phyloP scores from a whole-genome alignment of 1,140 invertebrate genomes.

The Sinonovacula constricta region DNA sequence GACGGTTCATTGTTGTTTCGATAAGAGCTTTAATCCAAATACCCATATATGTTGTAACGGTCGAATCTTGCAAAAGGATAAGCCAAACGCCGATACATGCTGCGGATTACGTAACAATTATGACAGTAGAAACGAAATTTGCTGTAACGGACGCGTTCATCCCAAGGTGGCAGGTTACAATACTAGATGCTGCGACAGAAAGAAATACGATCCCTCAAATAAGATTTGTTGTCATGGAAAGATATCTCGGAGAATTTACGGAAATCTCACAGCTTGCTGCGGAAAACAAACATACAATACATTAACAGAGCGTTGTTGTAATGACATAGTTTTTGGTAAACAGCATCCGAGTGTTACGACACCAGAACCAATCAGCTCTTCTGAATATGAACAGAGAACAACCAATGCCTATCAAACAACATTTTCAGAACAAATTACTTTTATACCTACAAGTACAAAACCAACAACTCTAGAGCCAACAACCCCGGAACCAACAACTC shows the following conservation, averaged over 20 bases:
- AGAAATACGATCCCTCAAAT: conserved; percentile 10
- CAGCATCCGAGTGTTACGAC: no score
- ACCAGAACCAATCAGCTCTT: no score
- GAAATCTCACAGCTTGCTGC: conserved; percentile 7
- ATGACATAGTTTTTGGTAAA: no score
- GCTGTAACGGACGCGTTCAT: conserved; percentile 6
- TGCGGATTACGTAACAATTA: neutral
- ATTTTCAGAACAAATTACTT: no score
- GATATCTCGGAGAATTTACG: neutral
- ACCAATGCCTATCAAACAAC: no score
- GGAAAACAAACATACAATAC: conserved; percentile 9
- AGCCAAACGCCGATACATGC: neutral
- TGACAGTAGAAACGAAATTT: conserved; percentile 16
- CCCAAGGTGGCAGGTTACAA: neutral
- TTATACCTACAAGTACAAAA: no score
- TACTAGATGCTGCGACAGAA: conserved; percentile 10
- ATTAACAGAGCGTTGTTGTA: neutral
- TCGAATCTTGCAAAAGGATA: neutral
- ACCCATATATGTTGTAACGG: conserved; percentile 20
- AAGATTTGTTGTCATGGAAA: conserved; percentile 3
- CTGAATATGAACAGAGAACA: no score
- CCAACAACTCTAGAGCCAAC: no score
- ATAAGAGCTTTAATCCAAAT: neutral
- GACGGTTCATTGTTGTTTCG: neutral
- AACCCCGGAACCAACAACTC: no score